Conservation (phyloP, 1,140 invertebrate genomes). For the Drosophila burlai region DNA sequence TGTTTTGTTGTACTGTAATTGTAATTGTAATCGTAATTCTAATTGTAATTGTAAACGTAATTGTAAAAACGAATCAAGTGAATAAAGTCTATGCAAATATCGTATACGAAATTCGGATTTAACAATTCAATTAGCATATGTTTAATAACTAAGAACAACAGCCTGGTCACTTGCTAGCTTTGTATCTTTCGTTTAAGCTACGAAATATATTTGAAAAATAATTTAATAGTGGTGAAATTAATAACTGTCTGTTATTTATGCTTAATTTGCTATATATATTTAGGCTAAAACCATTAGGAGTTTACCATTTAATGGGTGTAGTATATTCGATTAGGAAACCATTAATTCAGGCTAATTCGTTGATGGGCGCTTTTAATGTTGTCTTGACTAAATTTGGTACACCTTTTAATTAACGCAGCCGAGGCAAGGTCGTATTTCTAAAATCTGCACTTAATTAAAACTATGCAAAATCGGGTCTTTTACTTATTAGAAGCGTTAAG, state of each 20-base stretch:
- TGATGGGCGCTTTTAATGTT: slow-evolving; percentile 1
- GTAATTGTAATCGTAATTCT: slow-evolving; percentile 57
- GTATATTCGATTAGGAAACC: slow-evolving; percentile 4
- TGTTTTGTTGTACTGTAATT: slow-evolving; percentile 57
- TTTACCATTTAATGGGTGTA: slow-evolving; percentile 1
- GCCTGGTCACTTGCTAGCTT: background rate
- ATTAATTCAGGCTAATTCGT: slow-evolving; percentile 5
- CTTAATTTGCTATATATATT: background rate
- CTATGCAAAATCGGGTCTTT: background rate
- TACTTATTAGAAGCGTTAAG: background rate
- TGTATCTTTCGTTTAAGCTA: background rate
- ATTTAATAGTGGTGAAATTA: background rate
- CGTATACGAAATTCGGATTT: slow-evolving; percentile 34
- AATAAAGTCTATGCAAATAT: slow-evolving; percentile 72
- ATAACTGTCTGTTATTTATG: background rate
- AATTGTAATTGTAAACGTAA: slow-evolving; percentile 61
- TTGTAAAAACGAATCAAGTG: slow-evolving; percentile 65
- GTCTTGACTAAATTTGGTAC: slow-evolving; percentile 10
- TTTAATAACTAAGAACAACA: background rate
- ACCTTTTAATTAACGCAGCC: slow-evolving; percentile 5
- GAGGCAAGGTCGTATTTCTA: background rate
- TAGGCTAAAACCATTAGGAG: slow-evolving; percentile 9
- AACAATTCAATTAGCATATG: slow-evolving; percentile 22
- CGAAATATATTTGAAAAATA: background rate
- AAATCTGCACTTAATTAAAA: slow-evolving; percentile 2